Evolutionary conservation across 1,140 invertebrate species (phyloP).

Genomic region (Drosophila yakuba): DNA sequence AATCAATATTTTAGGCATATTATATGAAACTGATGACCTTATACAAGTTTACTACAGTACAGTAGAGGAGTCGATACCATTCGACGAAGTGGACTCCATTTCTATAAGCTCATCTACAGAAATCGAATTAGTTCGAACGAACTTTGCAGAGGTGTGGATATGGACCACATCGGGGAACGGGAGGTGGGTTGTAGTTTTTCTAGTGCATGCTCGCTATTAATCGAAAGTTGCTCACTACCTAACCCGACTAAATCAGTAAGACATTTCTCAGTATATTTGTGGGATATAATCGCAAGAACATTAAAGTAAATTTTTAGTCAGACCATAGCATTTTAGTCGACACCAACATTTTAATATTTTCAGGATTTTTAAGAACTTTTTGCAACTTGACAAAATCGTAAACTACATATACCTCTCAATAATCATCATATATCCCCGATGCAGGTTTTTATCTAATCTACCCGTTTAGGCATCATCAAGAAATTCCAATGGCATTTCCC

Average conservation of each 20-base stretch:
- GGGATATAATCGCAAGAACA: neutral
- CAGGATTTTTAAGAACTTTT: no score
- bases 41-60: no score
- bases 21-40: no score
- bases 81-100: neutral
- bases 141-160: constrained; percentile 25
- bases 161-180: constrained; percentile 5
- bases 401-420: neutral
- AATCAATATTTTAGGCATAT: no score
- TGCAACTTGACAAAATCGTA: no score
- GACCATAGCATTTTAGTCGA: no score
- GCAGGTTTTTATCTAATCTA: neutral
- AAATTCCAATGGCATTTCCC: constrained; percentile 12
- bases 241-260: neutral
- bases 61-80: neutral
- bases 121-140: constrained; percentile 1
- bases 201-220: neutral
- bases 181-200: constrained; percentile 15
- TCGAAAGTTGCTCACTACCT: neutral
- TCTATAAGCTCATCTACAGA: neutral
- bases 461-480: neutral
- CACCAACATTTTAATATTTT: no score
- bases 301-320: no score
- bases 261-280: neutral
- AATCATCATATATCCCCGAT: constrained; percentile 4